Evolutionary conservation across 1,140 invertebrate species (phyloP).

Genomic region (Onthophagus taurus): DNA sequence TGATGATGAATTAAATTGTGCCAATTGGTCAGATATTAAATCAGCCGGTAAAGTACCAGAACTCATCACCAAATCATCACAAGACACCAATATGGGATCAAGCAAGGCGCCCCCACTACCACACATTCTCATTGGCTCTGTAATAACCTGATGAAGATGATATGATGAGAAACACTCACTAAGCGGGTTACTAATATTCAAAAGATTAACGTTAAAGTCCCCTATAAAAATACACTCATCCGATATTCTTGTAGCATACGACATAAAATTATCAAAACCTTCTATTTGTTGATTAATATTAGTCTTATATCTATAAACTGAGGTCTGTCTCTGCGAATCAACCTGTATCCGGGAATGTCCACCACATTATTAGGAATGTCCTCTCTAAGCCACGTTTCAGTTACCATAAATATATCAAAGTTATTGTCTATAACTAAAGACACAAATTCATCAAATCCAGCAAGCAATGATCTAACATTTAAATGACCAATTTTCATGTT

Average conservation of each 20-base stretch:
- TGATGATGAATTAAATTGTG: no score
- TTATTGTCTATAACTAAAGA: neutral
- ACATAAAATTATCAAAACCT: neutral
- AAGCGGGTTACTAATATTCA: neutral
- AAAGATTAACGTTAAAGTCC: neutral
- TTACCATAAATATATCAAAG: slow-evolving; percentile 2
- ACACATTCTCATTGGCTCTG: no score
- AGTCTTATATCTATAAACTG: no score
- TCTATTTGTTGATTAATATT: neutral
- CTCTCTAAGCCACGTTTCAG: slow-evolving; percentile 4
- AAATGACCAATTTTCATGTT: slow-evolving; percentile 6
- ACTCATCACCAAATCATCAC: neutral
- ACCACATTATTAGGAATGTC: neutral
- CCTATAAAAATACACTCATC: neutral
- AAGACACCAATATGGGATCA: neutral
- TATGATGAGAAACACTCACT: neutral
- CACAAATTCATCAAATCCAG: neutral
- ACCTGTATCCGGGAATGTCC: slow-evolving; percentile 1
- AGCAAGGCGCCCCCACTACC: no score
- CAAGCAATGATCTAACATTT: slow-evolving; percentile 7
- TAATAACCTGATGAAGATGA: no score
- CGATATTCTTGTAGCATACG: neutral
- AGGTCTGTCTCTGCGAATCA: neutral
- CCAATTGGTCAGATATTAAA: no score
- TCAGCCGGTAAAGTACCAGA: neutral